These are phyloP conservation scores for Apodemia hepburni DNA, from an alignment of 2,888 invertebrate species.

Conservation along the genomic window DNA sequence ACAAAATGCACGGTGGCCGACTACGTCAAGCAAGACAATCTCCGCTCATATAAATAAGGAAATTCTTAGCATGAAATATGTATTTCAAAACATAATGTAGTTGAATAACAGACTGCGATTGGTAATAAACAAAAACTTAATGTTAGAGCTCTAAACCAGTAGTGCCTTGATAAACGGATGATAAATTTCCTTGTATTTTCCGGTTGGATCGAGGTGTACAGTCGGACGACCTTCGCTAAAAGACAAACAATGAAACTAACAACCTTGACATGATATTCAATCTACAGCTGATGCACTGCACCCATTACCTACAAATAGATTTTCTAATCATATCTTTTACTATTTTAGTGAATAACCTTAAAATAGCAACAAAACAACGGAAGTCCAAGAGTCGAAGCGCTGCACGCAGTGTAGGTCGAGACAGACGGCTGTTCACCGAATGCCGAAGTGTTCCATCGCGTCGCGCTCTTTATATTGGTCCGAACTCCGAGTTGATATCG, in stretches of 20 bases:
- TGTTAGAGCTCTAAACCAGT: slow-evolving; percentile 41
- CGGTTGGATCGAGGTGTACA: slow-evolving; percentile 59
- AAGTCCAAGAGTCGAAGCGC: slow-evolving; percentile 41
- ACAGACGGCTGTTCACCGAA: slow-evolving; percentile 79
- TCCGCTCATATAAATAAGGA: slow-evolving; percentile 41
- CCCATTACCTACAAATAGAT: slow-evolving; percentile 65
- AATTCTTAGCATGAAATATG: slow-evolving; percentile 36
- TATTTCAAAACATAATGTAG: slow-evolving; percentile 12
- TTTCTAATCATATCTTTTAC: slow-evolving; percentile 58
- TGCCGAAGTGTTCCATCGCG: slow-evolving; percentile 74
- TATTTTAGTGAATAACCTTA: slow-evolving; percentile 59
- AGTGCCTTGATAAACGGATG: slow-evolving; percentile 69
- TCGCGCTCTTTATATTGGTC: slow-evolving; percentile 73
- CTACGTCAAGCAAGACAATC: slow-evolving; percentile 52
- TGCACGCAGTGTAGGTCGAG: slow-evolving; percentile 67
- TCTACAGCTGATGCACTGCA: slow-evolving; percentile 59
- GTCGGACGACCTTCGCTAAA: slow-evolving; percentile 67
- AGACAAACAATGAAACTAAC: slow-evolving; percentile 73
- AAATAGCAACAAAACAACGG: slow-evolving; percentile 30
- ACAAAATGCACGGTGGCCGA: slow-evolving; percentile 64
- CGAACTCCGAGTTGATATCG: slow-evolving; percentile 43
- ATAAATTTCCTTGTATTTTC: slow-evolving; percentile 77
- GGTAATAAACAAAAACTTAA: slow-evolving; percentile 8
- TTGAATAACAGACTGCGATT: slow-evolving; percentile 15
- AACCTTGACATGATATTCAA: slow-evolving; percentile 72